These are phyloP conservation scores for Caenorhabditis becei DNA, from an alignment of 2,888 invertebrate genomes.

Conservation along the genomic window DNA sequence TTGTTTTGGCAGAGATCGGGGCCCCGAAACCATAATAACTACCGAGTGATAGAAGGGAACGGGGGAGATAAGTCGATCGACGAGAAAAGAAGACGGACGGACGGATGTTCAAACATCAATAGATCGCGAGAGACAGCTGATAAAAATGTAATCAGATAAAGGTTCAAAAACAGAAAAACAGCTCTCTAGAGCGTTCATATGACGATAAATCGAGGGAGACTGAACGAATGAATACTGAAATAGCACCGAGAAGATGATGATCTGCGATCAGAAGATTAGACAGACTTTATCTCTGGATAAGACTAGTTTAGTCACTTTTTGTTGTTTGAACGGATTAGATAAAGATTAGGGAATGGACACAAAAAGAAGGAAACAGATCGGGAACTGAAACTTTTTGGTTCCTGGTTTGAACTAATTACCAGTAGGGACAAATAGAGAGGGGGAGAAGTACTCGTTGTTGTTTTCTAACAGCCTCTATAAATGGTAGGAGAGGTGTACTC, in stretches of 20 bases:
- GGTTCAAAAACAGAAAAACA: conserved; percentile 43
- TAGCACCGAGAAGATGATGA: background rate
- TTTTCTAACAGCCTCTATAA: background rate
- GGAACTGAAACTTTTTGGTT: conserved; percentile 6
- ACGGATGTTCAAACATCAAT: conserved; percentile 46
- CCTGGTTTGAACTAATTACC: conserved; percentile 15
- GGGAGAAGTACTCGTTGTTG: background rate
- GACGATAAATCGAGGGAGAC: background rate
- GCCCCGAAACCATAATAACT: conserved; percentile 29
- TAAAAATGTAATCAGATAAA: conserved; percentile 31
- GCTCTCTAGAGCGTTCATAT: background rate
- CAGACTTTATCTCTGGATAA: background rate
- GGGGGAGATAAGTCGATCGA: conserved; percentile 3
- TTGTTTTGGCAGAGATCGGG: conserved; percentile 10
- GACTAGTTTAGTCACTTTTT: conserved; percentile 13
- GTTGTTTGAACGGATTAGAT: conserved; percentile 14
- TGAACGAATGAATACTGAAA: conserved; percentile 8
- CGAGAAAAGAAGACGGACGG: conserved; percentile 16
- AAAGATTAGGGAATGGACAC: background rate
- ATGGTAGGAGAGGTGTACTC: background rate
- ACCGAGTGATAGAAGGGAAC: background rate
- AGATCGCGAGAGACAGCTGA: conserved; percentile 41
- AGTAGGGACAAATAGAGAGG: background rate
- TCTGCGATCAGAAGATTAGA: conserved; percentile 5
- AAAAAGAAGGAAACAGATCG: background rate